Conservation (phyloP, 2,888 invertebrate species). For the Caenorhabditis panamensis region DNA sequence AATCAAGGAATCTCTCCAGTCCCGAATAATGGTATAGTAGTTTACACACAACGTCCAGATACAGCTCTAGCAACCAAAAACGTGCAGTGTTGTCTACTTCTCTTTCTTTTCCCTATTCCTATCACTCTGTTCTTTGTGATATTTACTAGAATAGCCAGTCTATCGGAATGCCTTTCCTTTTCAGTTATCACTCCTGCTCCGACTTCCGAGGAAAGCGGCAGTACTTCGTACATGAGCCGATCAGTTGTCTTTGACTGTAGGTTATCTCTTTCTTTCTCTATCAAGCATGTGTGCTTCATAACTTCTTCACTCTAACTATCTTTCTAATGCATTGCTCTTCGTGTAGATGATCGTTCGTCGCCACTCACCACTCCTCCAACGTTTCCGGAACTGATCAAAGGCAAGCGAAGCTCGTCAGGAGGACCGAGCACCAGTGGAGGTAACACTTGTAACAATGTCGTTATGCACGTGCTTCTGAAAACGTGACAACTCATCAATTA, state of each 20-base stretch:
- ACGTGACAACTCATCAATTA: neutral
- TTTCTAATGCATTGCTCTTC: constrained; percentile 6
- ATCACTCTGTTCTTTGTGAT: constrained; percentile 16
- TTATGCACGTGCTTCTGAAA: neutral
- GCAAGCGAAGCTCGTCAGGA: neutral
- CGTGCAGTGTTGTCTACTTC: neutral
- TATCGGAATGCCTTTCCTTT: constrained; percentile 23
- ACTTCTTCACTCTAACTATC: constrained; percentile 28
- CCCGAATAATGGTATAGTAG: constrained; percentile 46
- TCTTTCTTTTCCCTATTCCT: constrained; percentile 8
- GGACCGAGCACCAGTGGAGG: constrained; percentile 39
- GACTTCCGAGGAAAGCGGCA: constrained; percentile 51
- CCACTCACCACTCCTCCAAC: constrained; percentile 28
- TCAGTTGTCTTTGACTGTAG: constrained; percentile 61
- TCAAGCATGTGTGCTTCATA: constrained; percentile 27
- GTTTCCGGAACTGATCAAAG: constrained; percentile 21
- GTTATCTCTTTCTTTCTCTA: constrained; percentile 19
- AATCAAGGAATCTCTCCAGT: constrained; percentile 37
- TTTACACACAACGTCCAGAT: neutral
- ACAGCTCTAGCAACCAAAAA: neutral
- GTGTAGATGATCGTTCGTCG: constrained; percentile 42
- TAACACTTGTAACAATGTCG: constrained; percentile 29
- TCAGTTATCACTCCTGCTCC: constrained; percentile 38
- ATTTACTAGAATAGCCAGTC: neutral
- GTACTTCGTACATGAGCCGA: constrained; percentile 52